These are phyloP conservation scores for Petrophora chlorosata DNA, from an alignment of 2,888 invertebrate genomes.

Conservation along the genomic window DNA sequence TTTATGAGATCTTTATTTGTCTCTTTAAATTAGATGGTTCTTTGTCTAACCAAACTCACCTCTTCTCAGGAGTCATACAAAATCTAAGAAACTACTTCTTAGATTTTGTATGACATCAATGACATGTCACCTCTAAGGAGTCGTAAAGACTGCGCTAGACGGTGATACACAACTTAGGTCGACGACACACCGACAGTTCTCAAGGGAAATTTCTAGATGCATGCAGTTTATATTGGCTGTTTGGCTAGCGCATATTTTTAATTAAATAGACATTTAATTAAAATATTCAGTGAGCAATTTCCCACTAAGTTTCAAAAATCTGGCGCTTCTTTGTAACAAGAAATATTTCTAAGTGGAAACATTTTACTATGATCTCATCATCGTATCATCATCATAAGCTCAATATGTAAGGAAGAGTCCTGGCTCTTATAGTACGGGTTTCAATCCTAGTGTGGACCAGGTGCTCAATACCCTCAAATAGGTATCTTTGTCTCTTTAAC, in stretches of 20 bases:
- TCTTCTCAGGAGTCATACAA: constrained; percentile 1
- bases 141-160: constrained; percentile 1
- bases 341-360: no score
- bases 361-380: no score
- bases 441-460: no score
- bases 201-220: constrained; percentile 4
- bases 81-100: no score
- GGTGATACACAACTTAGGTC: constrained; percentile 9
- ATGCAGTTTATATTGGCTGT: not conserved
- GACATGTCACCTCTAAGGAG: not conserved
- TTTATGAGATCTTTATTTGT: constrained; percentile 12
- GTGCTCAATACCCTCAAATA: no score
- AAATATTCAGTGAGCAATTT: no score
- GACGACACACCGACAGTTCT: constrained; percentile 1
- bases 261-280: not conserved
- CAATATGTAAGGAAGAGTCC: no score
- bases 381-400: no score
- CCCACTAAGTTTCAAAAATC: no score
- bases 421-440: no score
- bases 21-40: constrained; percentile 5
- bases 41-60: constrained; percentile 8
- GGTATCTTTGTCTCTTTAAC: no score
- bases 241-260: not conserved
- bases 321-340: no score
- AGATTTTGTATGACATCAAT: constrained; percentile 10